Conservation (phyloP, 2,797 vertebrate genomes). For the Antennarius maculatus region DNA sequence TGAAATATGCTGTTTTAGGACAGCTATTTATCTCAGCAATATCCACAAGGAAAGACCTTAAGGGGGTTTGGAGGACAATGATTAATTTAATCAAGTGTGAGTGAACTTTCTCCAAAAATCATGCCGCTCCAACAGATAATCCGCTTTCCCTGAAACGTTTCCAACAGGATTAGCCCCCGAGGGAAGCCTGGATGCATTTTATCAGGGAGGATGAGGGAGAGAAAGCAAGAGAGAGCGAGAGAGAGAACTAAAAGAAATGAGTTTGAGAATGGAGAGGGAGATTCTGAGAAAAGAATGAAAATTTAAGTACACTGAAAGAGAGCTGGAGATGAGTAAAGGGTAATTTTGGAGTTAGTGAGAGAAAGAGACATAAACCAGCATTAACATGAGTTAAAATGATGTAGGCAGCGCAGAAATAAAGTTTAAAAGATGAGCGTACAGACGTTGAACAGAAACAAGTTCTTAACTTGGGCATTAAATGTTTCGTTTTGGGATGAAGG, state of each 20-base stretch:
- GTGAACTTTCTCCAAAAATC: slow-evolving; percentile 81
- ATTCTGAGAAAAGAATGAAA: neutral
- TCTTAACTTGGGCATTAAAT: neutral
- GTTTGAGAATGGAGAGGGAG: neutral
- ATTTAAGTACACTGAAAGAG: neutral
- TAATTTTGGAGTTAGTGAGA: neutral
- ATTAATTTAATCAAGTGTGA: slow-evolving; percentile 83
- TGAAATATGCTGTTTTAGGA: slow-evolving; percentile 69
- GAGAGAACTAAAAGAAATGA: slow-evolving; percentile 12
- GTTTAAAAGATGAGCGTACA: neutral
- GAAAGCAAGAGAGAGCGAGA: slow-evolving; percentile 10
- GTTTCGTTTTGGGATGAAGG: neutral
- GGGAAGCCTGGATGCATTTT: slow-evolving; percentile 71
- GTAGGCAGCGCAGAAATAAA: neutral
- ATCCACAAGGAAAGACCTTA: slow-evolving; percentile 68
- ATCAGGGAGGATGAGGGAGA: slow-evolving; percentile 43
- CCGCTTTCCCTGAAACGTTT: slow-evolving; percentile 81
- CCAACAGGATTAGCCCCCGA: slow-evolving; percentile 80
- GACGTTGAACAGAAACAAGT: neutral
- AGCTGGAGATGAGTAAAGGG: neutral
- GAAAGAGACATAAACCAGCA: no score
- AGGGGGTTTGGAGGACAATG: slow-evolving; percentile 78
- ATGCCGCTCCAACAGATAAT: slow-evolving; percentile 79
- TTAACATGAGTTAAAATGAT: no score
- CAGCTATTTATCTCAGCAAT: slow-evolving; percentile 75